phyloP scores from a whole-genome alignment of 2,888 invertebrate genomes.

The Leptinotarsa rubiginosa region DNA sequence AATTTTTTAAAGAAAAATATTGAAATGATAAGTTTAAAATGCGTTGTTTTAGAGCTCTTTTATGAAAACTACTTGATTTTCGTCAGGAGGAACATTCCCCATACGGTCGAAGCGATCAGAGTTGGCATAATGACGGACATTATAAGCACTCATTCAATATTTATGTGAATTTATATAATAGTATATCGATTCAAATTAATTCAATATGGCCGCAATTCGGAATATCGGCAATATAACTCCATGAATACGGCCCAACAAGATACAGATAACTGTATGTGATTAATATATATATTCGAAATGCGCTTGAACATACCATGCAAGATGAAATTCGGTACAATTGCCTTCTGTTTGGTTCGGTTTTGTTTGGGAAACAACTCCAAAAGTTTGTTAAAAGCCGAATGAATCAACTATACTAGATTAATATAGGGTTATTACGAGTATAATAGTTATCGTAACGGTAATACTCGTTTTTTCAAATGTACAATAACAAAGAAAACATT shows the following conservation, averaged over 20 bases:
- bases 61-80: too few relatives aligned
- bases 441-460: too few relatives aligned
- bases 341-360: neutral
- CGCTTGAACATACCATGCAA: neutral
- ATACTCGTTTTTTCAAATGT: too few relatives aligned
- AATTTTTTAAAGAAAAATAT: too few relatives aligned
- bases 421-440: too few relatives aligned
- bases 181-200: constrained; percentile 62
- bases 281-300: constrained; percentile 11
- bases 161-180: constrained; percentile 64
- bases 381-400: neutral
- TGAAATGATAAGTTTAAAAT: too few relatives aligned
- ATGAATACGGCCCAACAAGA: constrained; percentile 33
- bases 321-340: neutral
- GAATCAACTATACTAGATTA: too few relatives aligned
- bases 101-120: constrained; percentile 45
- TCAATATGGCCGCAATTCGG: constrained; percentile 56
- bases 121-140: constrained; percentile 53
- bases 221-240: constrained; percentile 32
- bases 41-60: too few relatives aligned
- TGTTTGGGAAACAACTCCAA: neutral
- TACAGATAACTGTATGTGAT: constrained; percentile 29
- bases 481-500: too few relatives aligned
- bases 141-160: constrained; percentile 55
- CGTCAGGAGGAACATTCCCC: too few relatives aligned